A percentile compares a stretch with the other conserved stretches of the same genome.
Conservation (phyloP, 2,113 vertebrate species). For the Apodemus speciosus region DNA sequence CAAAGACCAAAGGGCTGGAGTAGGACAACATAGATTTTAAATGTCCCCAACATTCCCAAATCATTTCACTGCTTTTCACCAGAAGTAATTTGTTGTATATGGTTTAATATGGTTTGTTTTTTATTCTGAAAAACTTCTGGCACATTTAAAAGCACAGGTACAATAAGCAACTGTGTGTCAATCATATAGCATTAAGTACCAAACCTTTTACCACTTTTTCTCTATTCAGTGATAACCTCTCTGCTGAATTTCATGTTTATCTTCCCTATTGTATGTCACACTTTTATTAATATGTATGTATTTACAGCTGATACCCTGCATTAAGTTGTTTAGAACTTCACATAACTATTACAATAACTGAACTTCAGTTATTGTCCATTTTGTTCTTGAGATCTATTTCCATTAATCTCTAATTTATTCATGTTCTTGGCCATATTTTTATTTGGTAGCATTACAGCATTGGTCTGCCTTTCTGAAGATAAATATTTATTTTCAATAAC, state of each 20-base stretch:
- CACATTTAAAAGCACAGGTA: constrained; percentile 7
- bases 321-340: constrained; percentile 24
- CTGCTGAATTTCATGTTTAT: neutral
- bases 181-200: neutral
- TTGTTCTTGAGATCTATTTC: neutral
- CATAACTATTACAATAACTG: neutral
- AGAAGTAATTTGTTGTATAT: neutral
- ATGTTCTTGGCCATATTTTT: neutral
- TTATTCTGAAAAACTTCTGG: constrained; percentile 40
- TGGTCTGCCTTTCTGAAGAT: neutral
- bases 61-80: neutral
- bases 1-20: neutral
- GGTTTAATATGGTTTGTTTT: constrained; percentile 25
- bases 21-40: neutral
- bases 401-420: neutral
- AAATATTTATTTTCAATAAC: neutral
- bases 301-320: neutral
- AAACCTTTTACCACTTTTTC: constrained; percentile 2
- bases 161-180: neutral
- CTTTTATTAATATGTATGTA: neutral
- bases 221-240: neutral
- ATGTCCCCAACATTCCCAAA: neutral
- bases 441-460: neutral
- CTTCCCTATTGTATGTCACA: constrained; percentile 11
- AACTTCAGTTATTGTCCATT: neutral